Conservation (phyloP, 1,140 invertebrate species). For the Drosophila pruinosa region DNA sequence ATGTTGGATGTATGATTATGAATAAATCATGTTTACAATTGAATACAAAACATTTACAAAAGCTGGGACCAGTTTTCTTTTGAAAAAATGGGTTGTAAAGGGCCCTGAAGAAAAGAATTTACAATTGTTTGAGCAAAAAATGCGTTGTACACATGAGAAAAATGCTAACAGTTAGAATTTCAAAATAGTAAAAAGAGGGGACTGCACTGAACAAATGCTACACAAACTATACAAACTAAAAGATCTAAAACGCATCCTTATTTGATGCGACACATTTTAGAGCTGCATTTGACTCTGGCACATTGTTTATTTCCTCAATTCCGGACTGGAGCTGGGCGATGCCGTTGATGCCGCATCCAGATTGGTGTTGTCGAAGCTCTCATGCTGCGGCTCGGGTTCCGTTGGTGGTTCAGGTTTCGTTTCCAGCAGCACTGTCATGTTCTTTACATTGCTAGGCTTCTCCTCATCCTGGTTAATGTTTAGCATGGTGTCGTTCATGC, state of each 20-base stretch:
- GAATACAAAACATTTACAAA: conserved; percentile 56
- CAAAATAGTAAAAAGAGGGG: background rate
- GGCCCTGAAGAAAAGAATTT: conserved; percentile 33
- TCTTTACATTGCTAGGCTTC: conserved; percentile 78
- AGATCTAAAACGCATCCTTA: conserved; percentile 23
- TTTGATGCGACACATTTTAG: conserved; percentile 6
- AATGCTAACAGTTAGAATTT: conserved; percentile 22
- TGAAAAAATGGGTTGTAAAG: conserved; percentile 30
- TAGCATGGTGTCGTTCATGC: conserved; percentile 82
- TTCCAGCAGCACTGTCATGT: conserved; percentile 69
- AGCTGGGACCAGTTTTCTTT: conserved; percentile 11
- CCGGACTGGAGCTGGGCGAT: conserved; percentile 74
- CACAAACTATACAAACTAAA: conserved; percentile 17
- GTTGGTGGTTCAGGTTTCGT: conserved; percentile 45
- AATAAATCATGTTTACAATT: conserved; percentile 20
- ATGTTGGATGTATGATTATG: conserved; percentile 23
- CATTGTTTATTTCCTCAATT: conserved; percentile 55
- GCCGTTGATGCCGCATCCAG: conserved; percentile 66
- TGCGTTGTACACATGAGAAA: conserved; percentile 28
- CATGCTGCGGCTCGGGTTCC: conserved; percentile 62
- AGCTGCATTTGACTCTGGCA: conserved; percentile 6
- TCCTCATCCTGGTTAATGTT: conserved; percentile 78
- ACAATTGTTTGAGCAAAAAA: conserved; percentile 56
- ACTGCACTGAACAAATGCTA: conserved; percentile 11
- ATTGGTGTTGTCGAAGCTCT: conserved; percentile 74